Conservation (phyloP, 2,797 vertebrate species). For the Helicolenus hilgendorfi region DNA sequence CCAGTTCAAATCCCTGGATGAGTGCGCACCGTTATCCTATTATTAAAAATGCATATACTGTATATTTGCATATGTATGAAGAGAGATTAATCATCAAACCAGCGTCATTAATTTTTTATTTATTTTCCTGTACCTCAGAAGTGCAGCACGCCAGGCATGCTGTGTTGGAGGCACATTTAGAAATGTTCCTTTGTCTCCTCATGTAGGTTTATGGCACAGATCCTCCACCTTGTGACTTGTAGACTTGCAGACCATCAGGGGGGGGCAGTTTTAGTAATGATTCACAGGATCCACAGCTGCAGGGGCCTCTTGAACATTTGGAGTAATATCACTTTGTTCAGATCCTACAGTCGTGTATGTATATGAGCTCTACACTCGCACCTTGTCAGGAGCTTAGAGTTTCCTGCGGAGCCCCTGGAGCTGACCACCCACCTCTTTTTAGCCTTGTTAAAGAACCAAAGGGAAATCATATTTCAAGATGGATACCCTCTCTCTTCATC, state of each 20-base stretch:
- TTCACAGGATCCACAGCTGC: slow-evolving; percentile 38
- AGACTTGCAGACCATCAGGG: slow-evolving; percentile 20
- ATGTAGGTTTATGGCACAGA: slow-evolving; percentile 5
- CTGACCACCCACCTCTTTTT: slow-evolving; percentile 80
- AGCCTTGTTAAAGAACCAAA: slow-evolving; percentile 78
- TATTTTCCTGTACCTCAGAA: background rate
- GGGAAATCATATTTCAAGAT: slow-evolving; percentile 81
- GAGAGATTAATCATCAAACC: slow-evolving; percentile 21
- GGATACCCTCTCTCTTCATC: slow-evolving; percentile 78
- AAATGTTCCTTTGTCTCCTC: slow-evolving; percentile 17
- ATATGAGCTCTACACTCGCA: slow-evolving; percentile 27
- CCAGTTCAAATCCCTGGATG: slow-evolving; percentile 10
- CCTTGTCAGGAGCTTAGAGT: slow-evolving; percentile 52
- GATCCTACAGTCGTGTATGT: slow-evolving; percentile 15
- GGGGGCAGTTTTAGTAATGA: slow-evolving; percentile 32
- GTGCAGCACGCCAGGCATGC: background rate
- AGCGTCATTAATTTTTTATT: background rate
- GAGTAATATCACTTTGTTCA: slow-evolving; percentile 58
- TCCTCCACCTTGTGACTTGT: slow-evolving; percentile 26
- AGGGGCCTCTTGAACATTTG: slow-evolving; percentile 49
- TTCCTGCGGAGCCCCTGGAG: slow-evolving; percentile 69
- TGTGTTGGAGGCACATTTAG: background rate
- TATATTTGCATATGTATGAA: slow-evolving; percentile 36
- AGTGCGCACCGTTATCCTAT: background rate
- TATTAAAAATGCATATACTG: slow-evolving; percentile 1